These are phyloP conservation scores for Prosopocoilus inquinatus DNA, from an alignment of 2,888 invertebrate species.

Conservation along the genomic window DNA sequence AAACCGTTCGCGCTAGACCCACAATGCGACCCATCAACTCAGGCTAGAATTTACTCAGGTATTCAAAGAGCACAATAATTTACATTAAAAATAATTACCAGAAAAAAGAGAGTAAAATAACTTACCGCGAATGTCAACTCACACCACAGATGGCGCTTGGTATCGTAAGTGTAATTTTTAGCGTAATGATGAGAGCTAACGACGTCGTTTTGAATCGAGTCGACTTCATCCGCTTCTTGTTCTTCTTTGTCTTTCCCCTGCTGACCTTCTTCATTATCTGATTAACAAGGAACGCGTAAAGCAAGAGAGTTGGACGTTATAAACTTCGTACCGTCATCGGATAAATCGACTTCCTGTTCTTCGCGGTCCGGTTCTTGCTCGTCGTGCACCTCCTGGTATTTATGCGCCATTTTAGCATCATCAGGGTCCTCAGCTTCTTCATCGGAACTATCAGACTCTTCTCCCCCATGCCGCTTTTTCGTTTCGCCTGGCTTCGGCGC, in stretches of 20 bases:
- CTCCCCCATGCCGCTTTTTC: slow-evolving; percentile 24
- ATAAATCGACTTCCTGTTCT: slow-evolving; percentile 46
- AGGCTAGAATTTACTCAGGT: too few species aligned
- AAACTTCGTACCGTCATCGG: slow-evolving; percentile 35
- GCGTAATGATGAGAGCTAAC: slow-evolving; percentile 39
- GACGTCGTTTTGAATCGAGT: slow-evolving; percentile 32
- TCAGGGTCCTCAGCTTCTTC: slow-evolving; percentile 64
- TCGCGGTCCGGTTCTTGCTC: slow-evolving; percentile 55
- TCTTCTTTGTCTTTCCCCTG: slow-evolving; percentile 27
- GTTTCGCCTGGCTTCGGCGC: slow-evolving; percentile 41
- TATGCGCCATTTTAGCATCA: slow-evolving; percentile 49
- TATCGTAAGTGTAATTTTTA: slow-evolving; percentile 72
- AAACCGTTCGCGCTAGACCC: too few species aligned
- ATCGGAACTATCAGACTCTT: slow-evolving; percentile 58
- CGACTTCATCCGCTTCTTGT: slow-evolving; percentile 21
- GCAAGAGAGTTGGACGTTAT: not conserved
- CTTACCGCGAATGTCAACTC: slow-evolving; percentile 72
- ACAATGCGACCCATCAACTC: too few species aligned
- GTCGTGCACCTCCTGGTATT: slow-evolving; percentile 45
- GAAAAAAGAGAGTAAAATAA: slow-evolving; percentile 4
- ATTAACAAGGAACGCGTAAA: too few species aligned
- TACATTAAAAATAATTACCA: slow-evolving; percentile 5
- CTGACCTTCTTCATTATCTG: too few species aligned
- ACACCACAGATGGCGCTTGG: slow-evolving; percentile 78
- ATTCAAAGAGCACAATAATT: too few species aligned